Evolutionary conservation across 2,797 vertebrate genomes (phyloP).

Genomic region (Chloroceryle inda): DNA sequence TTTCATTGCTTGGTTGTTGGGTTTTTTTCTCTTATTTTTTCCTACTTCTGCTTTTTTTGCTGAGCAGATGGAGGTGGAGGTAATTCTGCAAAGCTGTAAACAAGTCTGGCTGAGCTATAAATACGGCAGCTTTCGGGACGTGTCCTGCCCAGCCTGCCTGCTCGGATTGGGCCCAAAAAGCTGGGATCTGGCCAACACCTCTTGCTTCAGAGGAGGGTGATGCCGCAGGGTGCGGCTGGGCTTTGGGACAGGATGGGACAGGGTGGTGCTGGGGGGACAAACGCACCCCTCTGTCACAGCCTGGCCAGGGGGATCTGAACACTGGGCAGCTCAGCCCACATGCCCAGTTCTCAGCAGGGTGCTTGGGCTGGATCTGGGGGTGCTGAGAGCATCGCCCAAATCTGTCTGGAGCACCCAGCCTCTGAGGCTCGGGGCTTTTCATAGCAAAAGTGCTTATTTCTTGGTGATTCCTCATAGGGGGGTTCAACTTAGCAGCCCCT

Average conservation of each 20-base stretch:
- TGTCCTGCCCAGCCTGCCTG: not conserved
- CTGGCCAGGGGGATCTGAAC: not conserved
- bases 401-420: not conserved
- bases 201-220: not conserved
- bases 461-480: not conserved
- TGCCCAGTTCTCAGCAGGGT: not conserved
- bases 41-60: not conserved
- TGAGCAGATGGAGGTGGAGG: not conserved
- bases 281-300: not conserved
- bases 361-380: not conserved
- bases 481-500: not conserved
- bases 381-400: not conserved
- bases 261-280: not conserved
- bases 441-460: not conserved
- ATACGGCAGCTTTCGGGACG: fast-evolving
- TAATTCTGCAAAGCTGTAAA: not conserved
- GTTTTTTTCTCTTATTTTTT: not conserved
- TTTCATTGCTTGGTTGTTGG: not conserved
- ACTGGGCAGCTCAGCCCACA: fast-evolving
- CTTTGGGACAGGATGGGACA: not conserved
- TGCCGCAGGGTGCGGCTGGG: fast-evolving
- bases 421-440: fast-evolving
- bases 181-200: fast-evolving
- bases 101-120: not conserved
- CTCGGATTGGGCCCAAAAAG: not conserved